Base-by-base conservation (phyloP, 2,797 vertebrate species). In the Buphagus erythrorhynchus region DNA sequence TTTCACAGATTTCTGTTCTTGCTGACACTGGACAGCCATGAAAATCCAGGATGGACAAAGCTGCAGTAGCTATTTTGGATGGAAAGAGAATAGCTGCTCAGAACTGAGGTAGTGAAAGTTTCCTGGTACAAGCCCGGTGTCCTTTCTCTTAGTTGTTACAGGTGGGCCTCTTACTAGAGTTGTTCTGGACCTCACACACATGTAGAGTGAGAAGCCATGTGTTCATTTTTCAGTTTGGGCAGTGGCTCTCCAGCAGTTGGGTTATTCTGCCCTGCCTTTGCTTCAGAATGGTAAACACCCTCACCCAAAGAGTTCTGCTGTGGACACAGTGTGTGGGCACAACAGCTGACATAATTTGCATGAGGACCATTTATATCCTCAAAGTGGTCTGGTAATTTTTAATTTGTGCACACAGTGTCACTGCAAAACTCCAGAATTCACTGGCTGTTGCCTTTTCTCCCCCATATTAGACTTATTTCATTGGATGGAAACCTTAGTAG, bases 291-390 rank as follows among this genome's bases (percentile, higher is more conserved):
- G 49, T 65, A 33, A 74, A 29, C n/a, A 29, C 48, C 13, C 2
- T 51, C 82, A 54, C 77, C 35, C 55, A 6, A 40, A 73, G 68
- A 40, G 66, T 72, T 81, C 54, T 75, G 92, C 83, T 75, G 54
- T 1, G 11, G 87, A 77, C 75, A 55, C 58, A 42, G 88, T 2
- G 0, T 82, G 81, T 86, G 68, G 63, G 75, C 88, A 75, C 57
- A 57, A 17, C 73, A 57, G 55, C 87, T 87, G 76, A 86, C 72
- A 55, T 43, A 45, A 97, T 92, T 93, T 93, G 90, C 85, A 77
- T 88, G 51, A 82, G 86, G 84, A 83, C 78, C 95, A 6, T 94
- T 96, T 95, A 68, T 88, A 76, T 85, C 86, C 72, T 93, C 63
- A 17, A 7, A 74, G 15, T 87, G 45, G 49, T 84, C 68, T 80